A percentile compares a stretch with the other conserved stretches of the same genome.
Evolutionary conservation across 2,888 invertebrate species (phyloP).

Genomic region (Pammene fasciana): DNA sequence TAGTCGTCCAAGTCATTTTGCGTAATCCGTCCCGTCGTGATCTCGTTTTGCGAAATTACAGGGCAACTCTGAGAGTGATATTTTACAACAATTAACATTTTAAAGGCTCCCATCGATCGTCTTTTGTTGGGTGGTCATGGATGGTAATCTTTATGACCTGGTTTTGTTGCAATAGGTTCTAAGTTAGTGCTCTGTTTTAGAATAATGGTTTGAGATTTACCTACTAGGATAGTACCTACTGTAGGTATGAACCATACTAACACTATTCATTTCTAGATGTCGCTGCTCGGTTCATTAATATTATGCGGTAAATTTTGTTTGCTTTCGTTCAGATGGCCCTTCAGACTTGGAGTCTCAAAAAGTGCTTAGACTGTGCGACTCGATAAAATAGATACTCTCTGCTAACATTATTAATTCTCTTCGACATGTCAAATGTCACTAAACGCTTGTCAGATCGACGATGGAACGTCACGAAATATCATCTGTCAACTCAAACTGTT

Average conservation of each 20-base stretch:
- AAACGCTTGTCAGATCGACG: not conserved
- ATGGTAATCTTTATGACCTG: conserved; percentile 34
- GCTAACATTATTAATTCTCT: not conserved
- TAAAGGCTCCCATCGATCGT: conserved; percentile 45
- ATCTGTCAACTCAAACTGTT: conserved; percentile 24
- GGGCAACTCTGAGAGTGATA: conserved; percentile 52
- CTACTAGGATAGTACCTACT: not conserved
- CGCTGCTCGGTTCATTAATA: too few relatives aligned
- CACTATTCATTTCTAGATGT: too few relatives aligned
- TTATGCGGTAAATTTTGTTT: too few relatives aligned
- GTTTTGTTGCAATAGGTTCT: conserved; percentile 32
- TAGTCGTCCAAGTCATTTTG: conserved; percentile 47
- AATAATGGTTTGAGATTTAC: not conserved
- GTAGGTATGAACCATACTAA: not conserved
- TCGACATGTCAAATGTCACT: conserved; percentile 16
- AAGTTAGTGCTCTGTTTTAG: conserved; percentile 3
- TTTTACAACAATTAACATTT: conserved; percentile 50
- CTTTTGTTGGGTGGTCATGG: conserved; percentile 42
- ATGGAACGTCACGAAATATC: conserved; percentile 7
- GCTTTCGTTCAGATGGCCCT: too few relatives aligned
- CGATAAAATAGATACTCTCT: too few relatives aligned
- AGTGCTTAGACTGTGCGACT: too few relatives aligned
- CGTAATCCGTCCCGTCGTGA: conserved; percentile 57
- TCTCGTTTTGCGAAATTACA: conserved; percentile 51
- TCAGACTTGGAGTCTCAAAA: too few relatives aligned